phyloP scores from a whole-genome alignment of 2,113 vertebrate genomes.

The Platanista minor region DNA sequence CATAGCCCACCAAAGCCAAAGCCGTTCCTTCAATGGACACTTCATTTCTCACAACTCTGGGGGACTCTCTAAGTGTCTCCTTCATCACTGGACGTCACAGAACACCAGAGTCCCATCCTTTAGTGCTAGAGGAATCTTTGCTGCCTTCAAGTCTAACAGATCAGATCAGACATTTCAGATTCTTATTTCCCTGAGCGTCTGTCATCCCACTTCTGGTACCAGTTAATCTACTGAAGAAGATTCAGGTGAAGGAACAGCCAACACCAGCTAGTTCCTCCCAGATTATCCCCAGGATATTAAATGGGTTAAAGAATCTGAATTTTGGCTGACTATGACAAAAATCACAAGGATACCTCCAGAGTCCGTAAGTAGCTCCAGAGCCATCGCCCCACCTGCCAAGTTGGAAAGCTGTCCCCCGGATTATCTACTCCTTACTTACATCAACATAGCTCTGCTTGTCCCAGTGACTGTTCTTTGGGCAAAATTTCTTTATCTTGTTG shows the following conservation, averaged over 20 bases:
- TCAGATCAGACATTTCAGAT: neutral
- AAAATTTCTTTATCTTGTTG: neutral
- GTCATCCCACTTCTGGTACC: neutral
- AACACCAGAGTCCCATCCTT: neutral
- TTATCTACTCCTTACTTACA: neutral
- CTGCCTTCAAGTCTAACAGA: neutral
- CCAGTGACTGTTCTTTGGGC: neutral
- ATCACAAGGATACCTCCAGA: neutral
- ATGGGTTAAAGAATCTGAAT: neutral
- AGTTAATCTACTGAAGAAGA: neutral
- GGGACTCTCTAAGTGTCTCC: neutral
- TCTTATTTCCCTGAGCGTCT: neutral
- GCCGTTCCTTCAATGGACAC: neutral
- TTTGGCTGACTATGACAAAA: neutral
- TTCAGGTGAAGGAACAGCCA: neutral
- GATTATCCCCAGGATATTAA: too few species aligned
- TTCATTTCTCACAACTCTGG: neutral
- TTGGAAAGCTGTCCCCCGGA: too few species aligned
- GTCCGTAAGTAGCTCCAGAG: neutral
- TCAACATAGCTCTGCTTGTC: neutral
- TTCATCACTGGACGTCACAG: neutral
- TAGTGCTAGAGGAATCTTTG: too few species aligned
- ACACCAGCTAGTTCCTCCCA: neutral
- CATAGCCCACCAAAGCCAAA: neutral
- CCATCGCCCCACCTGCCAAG: rapidly evolving